Conservation (phyloP, 2,888 invertebrate species). For the Latheticus oryzae region DNA sequence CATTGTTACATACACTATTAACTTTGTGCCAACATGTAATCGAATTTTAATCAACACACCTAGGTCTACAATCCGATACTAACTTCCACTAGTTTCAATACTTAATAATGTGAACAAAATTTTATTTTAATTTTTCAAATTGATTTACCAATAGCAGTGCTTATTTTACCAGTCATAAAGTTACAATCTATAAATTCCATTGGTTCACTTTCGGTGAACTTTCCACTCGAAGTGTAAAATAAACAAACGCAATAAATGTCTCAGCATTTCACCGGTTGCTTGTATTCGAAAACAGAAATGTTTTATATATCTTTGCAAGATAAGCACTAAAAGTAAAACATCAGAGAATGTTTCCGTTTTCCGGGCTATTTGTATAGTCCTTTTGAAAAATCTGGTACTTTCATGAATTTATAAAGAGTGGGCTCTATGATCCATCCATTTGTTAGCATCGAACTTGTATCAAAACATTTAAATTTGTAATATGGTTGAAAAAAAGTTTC, state of each 20-base stretch:
- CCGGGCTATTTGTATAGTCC: slow-evolving; percentile 18
- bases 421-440: no score
- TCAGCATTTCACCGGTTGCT: slow-evolving; percentile 26
- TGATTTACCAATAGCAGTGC: no score
- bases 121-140: no score
- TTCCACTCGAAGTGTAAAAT: slow-evolving; percentile 15
- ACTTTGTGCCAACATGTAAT: no score
- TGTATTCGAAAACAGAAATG: slow-evolving; percentile 28
- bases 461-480: slow-evolving; percentile 17
- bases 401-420: slow-evolving; percentile 18
- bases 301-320: slow-evolving; percentile 31
- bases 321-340: slow-evolving; percentile 28
- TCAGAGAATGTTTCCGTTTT: slow-evolving; percentile 28
- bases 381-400: slow-evolving; percentile 20
- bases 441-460: slow-evolving; percentile 23
- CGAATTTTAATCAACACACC: no score
- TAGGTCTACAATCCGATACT: no score
- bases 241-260: slow-evolving; percentile 30
- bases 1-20: no score
- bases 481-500: slow-evolving; percentile 5
- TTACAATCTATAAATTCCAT: neutral
- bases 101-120: no score
- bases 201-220: slow-evolving; percentile 2
- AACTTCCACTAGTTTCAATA: no score
- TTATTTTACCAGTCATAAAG: slow-evolving; percentile 1